Evolutionary conservation across 1,140 invertebrate species (phyloP), one percentile per base, ranked within the genome.

Genomic region (Drosophila quadrilineata): DNA sequence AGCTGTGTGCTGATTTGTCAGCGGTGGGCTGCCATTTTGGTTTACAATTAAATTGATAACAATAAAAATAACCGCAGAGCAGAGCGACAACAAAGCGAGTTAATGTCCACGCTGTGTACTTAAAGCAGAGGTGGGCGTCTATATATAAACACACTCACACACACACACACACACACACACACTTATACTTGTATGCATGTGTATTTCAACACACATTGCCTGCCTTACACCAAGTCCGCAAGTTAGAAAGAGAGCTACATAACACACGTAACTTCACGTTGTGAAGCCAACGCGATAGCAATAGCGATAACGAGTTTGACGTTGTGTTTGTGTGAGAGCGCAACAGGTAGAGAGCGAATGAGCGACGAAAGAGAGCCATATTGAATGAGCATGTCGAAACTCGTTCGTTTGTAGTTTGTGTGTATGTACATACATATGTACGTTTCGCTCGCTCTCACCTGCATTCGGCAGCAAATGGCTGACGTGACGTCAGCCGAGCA

Each of bases 21-120:
- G 65, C 29, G 46, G 49, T 59, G 28, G 29, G 65, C 79, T 85
- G 77, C 77, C 77, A 82, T 82, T 85, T 82, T 75, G 35, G 22
- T 68, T 82, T 77, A 77, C 77, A 74, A 66, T 82, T 85, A n/a
- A 82, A 82, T 82, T 82, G 77, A 82, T 82, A 82, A 82, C 73
- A 71, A 71, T 60, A 60, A 53, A 50, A 59, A 70, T 48, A 48
- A 48, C 77, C 22, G 12, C 22, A 36, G 28, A 24, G 33, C 43
- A 41, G 45, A 35, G 21, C 49, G 50, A 76, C 77, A 77, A 82
- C 77, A 76, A 70, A 84, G 77, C 65, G 28, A 40, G 46, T 60
- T 62, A 67, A 80, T 82, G 71, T 62, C 54, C 67, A 63, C 68
- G 54, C 60, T 79, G 74, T n/a, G n/a, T 71, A 56, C 45, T 65